These are phyloP conservation scores for Symphodus melops DNA, from an alignment of 2,113 vertebrate species.

Conservation along the genomic window DNA sequence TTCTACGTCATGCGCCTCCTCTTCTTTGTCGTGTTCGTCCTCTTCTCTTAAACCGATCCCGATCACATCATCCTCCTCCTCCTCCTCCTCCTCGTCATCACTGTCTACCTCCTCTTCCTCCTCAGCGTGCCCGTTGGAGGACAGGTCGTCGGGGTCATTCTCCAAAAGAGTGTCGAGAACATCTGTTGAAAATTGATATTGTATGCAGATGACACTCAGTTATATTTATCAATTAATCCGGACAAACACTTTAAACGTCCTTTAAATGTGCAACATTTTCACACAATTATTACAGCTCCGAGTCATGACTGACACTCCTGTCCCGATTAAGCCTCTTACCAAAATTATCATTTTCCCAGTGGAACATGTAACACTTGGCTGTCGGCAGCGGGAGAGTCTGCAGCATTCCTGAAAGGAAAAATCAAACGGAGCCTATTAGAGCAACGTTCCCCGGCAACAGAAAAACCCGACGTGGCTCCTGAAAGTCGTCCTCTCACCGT, in stretches of 20 bases:
- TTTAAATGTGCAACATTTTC: not conserved
- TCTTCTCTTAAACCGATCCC: constrained; percentile 72
- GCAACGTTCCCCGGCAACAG: not conserved
- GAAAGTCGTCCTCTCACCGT: constrained; percentile 74
- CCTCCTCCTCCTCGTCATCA: constrained; percentile 51
- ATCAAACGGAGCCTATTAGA: not conserved
- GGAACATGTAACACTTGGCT: constrained; percentile 90
- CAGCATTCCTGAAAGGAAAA: constrained; percentile 76
- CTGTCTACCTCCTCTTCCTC: constrained; percentile 76
- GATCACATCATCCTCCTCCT: constrained; percentile 49
- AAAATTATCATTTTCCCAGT: constrained; percentile 96
- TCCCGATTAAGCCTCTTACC: constrained; percentile 78
- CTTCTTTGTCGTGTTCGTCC: constrained; percentile 76
- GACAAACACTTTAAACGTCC: too few relatives aligned
- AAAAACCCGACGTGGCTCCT: not conserved
- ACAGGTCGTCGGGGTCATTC: constrained; percentile 82
- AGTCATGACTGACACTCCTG: too few relatives aligned
- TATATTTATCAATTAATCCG: too few relatives aligned
- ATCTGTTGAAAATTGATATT: constrained; percentile 78
- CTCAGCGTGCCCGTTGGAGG: constrained; percentile 64
- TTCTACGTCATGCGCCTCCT: constrained; percentile 73
- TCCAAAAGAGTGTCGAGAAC: constrained; percentile 89
- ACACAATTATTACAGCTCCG: too few relatives aligned
- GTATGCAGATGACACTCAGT: too few relatives aligned
- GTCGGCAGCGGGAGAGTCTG: constrained; percentile 89